Evolutionary conservation across 2,797 vertebrate species (phyloP).

Genomic region (Iguana delicatissima): DNA sequence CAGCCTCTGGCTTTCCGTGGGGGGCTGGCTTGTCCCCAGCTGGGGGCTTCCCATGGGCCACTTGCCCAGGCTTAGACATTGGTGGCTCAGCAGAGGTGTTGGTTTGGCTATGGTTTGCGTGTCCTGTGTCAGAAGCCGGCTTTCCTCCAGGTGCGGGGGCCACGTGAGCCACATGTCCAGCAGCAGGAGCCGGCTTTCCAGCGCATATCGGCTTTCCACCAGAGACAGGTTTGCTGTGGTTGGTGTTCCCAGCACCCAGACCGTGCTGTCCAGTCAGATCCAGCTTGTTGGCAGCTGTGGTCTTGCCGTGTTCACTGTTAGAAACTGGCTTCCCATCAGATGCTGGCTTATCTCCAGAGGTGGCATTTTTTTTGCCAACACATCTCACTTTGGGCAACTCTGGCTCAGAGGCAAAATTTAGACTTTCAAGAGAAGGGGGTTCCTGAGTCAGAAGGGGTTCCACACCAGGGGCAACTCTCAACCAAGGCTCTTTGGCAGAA

Average conservation of each 20-base stretch:
- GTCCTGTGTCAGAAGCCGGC: accelerated
- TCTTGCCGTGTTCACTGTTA: neutral
- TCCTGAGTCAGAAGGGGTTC: accelerated
- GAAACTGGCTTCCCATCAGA: neutral
- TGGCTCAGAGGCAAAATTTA: neutral
- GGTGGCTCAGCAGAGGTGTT: accelerated
- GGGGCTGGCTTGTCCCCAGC: neutral
- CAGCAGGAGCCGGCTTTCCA: accelerated
- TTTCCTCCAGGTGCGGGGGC: accelerated
- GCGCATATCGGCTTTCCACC: accelerated
- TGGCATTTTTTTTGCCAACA: neutral
- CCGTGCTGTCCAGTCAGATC: neutral
- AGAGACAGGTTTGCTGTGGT: neutral
- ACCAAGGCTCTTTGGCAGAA: neutral
- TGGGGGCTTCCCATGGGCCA: accelerated
- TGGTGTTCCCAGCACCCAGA: neutral
- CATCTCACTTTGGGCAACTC: neutral
- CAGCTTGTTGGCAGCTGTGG: accelerated
- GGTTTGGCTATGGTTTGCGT: accelerated
- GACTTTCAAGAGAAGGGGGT: accelerated
- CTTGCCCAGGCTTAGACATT: accelerated
- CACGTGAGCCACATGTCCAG: accelerated
- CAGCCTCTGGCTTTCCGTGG: neutral
- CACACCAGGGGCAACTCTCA: neutral
- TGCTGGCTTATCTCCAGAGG: neutral